These are phyloP conservation scores for Limosa lapponica DNA, from an alignment of 2,797 vertebrate species.

Conservation along the genomic window DNA sequence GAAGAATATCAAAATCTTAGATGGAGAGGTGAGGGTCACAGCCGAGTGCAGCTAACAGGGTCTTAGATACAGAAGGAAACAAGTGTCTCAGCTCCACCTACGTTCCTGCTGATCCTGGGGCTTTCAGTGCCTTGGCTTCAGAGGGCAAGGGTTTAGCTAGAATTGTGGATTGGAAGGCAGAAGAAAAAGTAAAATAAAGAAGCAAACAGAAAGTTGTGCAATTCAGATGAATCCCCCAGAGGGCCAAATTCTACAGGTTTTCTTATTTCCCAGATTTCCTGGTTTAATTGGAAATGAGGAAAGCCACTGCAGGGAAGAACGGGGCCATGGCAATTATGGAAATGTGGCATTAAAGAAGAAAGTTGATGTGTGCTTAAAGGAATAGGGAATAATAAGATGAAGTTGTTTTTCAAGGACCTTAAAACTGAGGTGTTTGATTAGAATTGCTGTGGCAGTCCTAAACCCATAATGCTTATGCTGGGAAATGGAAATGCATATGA, in stretches of 20 bases:
- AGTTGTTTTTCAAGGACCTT: not conserved
- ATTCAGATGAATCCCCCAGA: not conserved
- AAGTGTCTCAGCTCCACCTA: not conserved
- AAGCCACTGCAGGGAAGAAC: not conserved
- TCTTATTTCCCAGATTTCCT: not conserved
- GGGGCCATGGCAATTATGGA: not conserved
- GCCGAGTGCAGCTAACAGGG: fast-evolving
- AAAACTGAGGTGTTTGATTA: not conserved
- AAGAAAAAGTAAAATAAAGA: not conserved
- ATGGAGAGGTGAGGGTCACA: not conserved
- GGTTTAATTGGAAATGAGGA: not conserved
- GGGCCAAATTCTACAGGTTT: not conserved
- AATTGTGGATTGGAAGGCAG: not conserved
- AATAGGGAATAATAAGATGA: not conserved
- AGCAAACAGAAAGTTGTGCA: not conserved
- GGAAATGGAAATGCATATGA: not conserved
- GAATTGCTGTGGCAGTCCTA: not conserved
- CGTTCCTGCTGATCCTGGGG: not conserved
- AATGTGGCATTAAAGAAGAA: not conserved
- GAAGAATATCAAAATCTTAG: not conserved
- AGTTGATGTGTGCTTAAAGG: not conserved
- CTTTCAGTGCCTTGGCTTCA: not conserved
- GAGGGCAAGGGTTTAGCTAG: not conserved
- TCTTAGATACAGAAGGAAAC: not conserved
- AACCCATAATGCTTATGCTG: not conserved